A percentile compares a stretch with the other conserved stretches of the same genome.
Evolutionary conservation across 2,888 invertebrate genomes (phyloP).

Genomic region (Lobophora halterata): DNA sequence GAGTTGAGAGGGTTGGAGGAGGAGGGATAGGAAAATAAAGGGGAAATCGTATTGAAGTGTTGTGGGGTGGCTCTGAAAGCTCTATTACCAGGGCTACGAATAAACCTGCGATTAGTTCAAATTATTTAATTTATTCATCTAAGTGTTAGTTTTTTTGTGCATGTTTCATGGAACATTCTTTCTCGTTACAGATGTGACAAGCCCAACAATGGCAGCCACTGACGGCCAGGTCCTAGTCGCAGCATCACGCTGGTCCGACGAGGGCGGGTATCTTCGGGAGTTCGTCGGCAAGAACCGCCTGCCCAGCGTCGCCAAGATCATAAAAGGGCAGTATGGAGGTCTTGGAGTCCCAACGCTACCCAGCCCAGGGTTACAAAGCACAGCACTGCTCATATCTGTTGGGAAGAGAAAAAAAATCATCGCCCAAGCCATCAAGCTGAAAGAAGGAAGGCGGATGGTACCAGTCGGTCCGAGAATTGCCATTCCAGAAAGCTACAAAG

Average conservation of each 20-base stretch:
- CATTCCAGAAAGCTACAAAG: conserved; percentile 94
- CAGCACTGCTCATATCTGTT: conserved; percentile 91
- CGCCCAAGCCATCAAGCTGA: conserved; percentile 94
- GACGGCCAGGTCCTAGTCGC: conserved; percentile 95
- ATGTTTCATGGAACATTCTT: conserved; percentile 20
- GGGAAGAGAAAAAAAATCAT: conserved; percentile 93
- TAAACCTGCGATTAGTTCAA: too few relatives aligned
- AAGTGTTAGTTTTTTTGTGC: too few relatives aligned
- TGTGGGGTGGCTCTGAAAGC: too few relatives aligned
- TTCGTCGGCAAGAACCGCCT: conserved; percentile 87
- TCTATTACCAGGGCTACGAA: too few relatives aligned
- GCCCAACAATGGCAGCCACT: conserved; percentile 89
- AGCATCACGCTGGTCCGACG: conserved; percentile 89
- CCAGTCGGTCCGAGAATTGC: conserved; percentile 91
- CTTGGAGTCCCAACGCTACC: conserved; percentile 94
- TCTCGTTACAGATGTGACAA: conserved; percentile 79
- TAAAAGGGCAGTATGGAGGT: conserved; percentile 95
- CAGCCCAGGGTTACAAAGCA: conserved; percentile 92
- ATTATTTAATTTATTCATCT: too few relatives aligned
- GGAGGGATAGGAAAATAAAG: too few relatives aligned
- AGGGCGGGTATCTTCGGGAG: conserved; percentile 86
- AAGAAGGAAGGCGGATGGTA: conserved; percentile 91
- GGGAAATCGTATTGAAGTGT: too few relatives aligned
- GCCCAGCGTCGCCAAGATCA: conserved; percentile 94
- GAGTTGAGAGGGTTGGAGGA: too few relatives aligned